A percentile compares a stretch with the other conserved stretches of the same genome.
These are phyloP conservation scores for Heliconius aoede DNA, from an alignment of 2,888 invertebrate species.

Conservation along the genomic window DNA sequence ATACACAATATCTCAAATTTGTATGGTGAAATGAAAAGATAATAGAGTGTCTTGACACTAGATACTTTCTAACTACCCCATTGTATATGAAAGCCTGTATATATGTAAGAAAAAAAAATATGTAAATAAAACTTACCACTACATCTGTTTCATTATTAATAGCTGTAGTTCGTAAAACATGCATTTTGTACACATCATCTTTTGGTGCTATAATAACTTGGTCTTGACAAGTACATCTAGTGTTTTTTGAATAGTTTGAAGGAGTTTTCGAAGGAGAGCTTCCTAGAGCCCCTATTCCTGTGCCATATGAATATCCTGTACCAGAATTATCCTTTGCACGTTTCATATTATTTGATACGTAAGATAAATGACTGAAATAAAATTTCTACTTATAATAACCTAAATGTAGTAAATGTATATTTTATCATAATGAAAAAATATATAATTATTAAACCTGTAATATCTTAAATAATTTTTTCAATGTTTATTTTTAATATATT, in stretches of 20 bases:
- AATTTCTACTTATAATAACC: constrained; percentile 22
- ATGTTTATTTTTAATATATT: constrained; percentile 6
- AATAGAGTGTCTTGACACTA: background rate
- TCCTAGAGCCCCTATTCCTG: constrained; percentile 65
- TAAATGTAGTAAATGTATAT: background rate
- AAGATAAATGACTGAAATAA: constrained; percentile 65
- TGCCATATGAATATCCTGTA: constrained; percentile 74
- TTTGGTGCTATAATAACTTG: constrained; percentile 55
- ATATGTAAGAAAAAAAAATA: no score
- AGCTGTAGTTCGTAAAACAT: constrained; percentile 71
- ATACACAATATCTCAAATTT: no score
- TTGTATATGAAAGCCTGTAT: background rate
- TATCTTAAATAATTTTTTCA: background rate
- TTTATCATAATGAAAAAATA: no score
- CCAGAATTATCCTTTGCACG: constrained; percentile 76
- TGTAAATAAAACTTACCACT: constrained; percentile 58
- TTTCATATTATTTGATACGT: constrained; percentile 66
- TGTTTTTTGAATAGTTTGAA: constrained; percentile 52
- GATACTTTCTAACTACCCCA: background rate
- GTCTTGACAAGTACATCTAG: constrained; percentile 63
- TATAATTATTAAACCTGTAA: background rate
- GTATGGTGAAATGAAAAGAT: background rate
- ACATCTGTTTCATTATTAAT: constrained; percentile 68
- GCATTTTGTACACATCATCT: constrained; percentile 60
- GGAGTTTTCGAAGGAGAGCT: constrained; percentile 55